Conservation (phyloP, 2,113 vertebrate species). For the Cyanistes caeruleus region DNA sequence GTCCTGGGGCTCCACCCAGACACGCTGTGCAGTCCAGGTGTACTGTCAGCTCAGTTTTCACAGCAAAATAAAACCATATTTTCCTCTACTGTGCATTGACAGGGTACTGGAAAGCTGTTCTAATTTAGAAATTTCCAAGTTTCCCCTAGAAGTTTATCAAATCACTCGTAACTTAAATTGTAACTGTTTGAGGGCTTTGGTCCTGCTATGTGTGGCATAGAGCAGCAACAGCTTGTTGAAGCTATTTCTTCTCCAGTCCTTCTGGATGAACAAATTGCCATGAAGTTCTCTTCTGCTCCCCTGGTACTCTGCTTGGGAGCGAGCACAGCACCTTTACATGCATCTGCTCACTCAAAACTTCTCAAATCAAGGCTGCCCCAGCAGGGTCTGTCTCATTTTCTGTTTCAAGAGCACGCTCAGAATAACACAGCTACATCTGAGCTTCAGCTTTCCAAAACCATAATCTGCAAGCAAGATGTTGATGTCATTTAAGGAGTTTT, state of each 20-base stretch:
- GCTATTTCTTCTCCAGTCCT: not conserved
- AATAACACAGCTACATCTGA: not conserved
- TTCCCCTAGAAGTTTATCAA: not conserved
- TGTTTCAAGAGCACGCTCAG: not conserved
- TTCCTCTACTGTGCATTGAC: not conserved
- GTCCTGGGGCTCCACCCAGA: not conserved
- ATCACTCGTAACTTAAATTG: not conserved
- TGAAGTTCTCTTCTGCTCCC: not conserved
- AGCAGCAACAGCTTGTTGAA: not conserved
- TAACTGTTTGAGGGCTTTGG: not conserved
- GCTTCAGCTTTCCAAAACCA: not conserved
- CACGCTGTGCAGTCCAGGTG: fast-evolving
- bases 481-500: not conserved
- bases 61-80: not conserved
- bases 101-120: not conserved
- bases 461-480: not conserved
- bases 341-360: not conserved
- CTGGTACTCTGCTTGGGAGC: not conserved
- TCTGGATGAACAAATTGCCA: not conserved
- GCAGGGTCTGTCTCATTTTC: not conserved
- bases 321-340: not conserved
- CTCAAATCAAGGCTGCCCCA: not conserved
- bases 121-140: not conserved
- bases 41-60: not conserved
- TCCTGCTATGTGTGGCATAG: fast-evolving